phyloP scores from a whole-genome alignment of 2,113 vertebrate genomes.

The Festucalex cinctus region DNA sequence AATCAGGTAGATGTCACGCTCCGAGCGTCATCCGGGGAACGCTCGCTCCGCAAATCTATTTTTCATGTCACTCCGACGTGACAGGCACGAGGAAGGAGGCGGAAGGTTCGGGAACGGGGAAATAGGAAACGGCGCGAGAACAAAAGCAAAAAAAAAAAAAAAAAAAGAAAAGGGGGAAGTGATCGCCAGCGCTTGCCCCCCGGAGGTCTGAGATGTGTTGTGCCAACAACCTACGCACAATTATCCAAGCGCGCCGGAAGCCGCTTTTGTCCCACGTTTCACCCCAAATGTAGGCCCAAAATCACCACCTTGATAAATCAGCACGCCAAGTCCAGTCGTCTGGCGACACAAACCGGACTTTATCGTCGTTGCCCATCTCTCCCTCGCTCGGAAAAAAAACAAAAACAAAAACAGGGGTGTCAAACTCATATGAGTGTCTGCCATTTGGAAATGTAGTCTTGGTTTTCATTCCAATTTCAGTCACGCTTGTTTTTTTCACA shows the following conservation, averaged over 20 bases:
- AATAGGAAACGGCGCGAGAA: neutral
- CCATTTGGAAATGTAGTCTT: no score
- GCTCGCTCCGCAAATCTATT: conserved; percentile 16
- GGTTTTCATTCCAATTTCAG: no score
- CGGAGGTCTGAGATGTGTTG: conserved; percentile 23
- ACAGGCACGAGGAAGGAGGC: neutral
- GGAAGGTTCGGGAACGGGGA: neutral
- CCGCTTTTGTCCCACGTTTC: conserved; percentile 22
- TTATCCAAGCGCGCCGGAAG: conserved; percentile 44
- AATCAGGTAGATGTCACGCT: conserved; percentile 17
- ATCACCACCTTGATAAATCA: conserved; percentile 38
- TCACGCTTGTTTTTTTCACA: no score
- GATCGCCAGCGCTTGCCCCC: conserved; percentile 16
- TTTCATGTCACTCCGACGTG: conserved; percentile 27
- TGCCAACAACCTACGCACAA: conserved; percentile 33
- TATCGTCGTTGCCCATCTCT: conserved; percentile 37
- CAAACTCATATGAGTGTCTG: no score
- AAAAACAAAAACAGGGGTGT: no score
- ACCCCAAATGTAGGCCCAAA: conserved; percentile 15
- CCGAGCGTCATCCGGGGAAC: conserved; percentile 17
- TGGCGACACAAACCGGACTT: conserved; percentile 33
- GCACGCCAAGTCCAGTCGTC: conserved; percentile 45
- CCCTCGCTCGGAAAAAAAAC: no score
- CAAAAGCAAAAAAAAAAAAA: no score
- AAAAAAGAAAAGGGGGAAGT: neutral